These are phyloP conservation scores for Mormyrops attenuatus DNA, from an alignment of 2,797 vertebrate species.

Conservation along the genomic window DNA sequence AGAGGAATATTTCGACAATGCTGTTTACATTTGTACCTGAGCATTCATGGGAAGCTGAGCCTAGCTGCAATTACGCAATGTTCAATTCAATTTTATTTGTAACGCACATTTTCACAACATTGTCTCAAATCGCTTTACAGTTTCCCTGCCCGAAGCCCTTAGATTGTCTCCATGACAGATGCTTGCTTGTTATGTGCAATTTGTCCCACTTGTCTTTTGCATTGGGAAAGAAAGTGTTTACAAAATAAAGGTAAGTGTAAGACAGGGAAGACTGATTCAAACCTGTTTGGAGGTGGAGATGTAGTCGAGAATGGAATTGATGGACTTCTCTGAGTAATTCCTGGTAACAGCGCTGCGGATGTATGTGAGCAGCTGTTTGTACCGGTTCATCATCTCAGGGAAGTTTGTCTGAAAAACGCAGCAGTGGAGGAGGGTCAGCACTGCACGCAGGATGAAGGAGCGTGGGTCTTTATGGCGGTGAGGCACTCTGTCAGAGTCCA, in stretches of 20 bases:
- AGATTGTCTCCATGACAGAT: background rate
- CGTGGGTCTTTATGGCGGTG: background rate
- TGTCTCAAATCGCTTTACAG: background rate
- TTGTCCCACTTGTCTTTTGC: background rate
- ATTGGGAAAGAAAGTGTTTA: background rate
- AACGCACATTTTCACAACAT: background rate
- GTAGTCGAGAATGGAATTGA: conserved; percentile 99
- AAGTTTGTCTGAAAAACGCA: conserved; percentile 79
- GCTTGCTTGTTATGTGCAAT: background rate
- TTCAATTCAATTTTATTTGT: background rate
- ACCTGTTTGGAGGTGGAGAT: conserved; percentile 99
- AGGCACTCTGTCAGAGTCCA: background rate
- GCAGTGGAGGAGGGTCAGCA: conserved; percentile 13
- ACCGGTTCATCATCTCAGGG: conserved; percentile 99
- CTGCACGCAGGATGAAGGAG: background rate
- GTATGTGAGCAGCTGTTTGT: conserved; percentile 96
- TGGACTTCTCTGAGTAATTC: conserved; percentile 99
- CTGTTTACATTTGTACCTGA: background rate
- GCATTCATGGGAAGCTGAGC: background rate
- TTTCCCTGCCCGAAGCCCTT: background rate
- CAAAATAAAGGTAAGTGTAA: background rate
- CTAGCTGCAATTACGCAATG: background rate
- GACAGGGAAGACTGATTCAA: conserved; percentile 31
- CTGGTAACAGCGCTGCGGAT: conserved; percentile 97
- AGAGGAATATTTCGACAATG: background rate